phyloP scores from a whole-genome alignment of 2,797 vertebrate genomes.

The Mustela erminea region DNA sequence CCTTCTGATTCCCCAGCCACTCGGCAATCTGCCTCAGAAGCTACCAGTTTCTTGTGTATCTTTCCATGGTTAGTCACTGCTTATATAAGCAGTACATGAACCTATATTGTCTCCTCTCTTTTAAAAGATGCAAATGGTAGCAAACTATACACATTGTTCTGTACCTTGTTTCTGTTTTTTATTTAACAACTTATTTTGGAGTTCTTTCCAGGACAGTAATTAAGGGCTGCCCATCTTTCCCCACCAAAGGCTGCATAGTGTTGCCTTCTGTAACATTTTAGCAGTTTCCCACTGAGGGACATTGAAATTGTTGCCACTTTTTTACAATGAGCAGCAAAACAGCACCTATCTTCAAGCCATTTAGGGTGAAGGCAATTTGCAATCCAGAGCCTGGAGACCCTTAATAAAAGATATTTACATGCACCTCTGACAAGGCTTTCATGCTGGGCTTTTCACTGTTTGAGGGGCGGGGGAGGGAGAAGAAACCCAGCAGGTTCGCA shows the following conservation, averaged over 20 bases:
- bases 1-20: background rate
- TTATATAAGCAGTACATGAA: background rate
- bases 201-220: background rate
- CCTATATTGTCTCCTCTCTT: background rate
- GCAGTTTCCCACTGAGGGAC: background rate
- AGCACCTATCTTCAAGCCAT: background rate
- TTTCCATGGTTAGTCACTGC: background rate
- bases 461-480: background rate
- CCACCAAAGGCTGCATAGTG: rapidly evolving
- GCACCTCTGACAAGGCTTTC: background rate
- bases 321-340: background rate
- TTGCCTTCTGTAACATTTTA: background rate
- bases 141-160: background rate
- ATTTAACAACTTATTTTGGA: background rate
- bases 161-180: background rate
- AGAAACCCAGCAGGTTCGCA: background rate
- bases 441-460: background rate
- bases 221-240: background rate
- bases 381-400: background rate
- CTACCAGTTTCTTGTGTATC: background rate
- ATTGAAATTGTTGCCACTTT: background rate
- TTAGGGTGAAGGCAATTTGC: background rate
- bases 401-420: background rate
- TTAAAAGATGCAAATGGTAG: background rate
- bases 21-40: background rate